Conservation (phyloP, 2,888 invertebrate genomes). For the Seira ritae region DNA sequence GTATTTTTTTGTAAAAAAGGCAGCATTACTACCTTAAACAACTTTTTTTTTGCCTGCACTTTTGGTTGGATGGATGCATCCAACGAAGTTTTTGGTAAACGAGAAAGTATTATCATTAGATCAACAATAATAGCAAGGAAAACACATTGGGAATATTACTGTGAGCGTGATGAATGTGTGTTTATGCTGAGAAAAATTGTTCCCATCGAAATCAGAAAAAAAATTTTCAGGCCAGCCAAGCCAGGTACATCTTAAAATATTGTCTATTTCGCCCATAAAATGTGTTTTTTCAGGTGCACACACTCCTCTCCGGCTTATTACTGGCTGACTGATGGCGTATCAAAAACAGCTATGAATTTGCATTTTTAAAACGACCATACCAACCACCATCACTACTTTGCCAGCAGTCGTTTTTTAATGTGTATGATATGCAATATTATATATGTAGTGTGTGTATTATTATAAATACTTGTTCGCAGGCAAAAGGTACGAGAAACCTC, state of each 20-base stretch:
- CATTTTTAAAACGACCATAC: neutral
- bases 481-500: neutral
- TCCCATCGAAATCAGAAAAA: neutral
- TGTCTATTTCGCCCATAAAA: neutral
- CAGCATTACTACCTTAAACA: conserved; percentile 2
- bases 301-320: neutral
- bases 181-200: neutral
- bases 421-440: neutral
- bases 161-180: neutral
- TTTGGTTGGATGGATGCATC: neutral
- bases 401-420: conserved; percentile 19
- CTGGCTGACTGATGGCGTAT: neutral
- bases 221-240: neutral
- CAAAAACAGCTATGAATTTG: neutral
- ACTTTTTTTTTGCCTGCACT: neutral
- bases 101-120: neutral
- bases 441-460: too few relatives aligned
- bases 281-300: conserved; percentile 1
- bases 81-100: neutral
- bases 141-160: neutral
- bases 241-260: neutral
- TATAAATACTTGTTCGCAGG: conserved; percentile 22
- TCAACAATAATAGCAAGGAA: conserved; percentile 2
- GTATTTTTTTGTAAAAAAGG: conserved; percentile 5
- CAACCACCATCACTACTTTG: too few relatives aligned